A percentile compares a stretch with the other conserved stretches of the same genome.
Conservation (phyloP, 1,140 invertebrate species). For the Dolichoris vasculosae region DNA sequence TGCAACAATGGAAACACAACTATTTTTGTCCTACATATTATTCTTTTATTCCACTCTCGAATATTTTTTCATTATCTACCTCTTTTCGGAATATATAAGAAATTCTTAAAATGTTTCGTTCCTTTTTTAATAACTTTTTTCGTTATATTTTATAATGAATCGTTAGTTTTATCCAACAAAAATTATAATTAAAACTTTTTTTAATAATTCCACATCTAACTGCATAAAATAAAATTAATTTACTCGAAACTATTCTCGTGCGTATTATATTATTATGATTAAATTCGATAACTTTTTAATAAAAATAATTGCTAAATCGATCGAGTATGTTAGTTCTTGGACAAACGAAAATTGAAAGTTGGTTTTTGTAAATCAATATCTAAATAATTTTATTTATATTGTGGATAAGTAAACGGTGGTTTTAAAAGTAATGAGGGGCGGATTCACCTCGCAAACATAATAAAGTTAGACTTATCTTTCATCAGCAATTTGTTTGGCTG, state of each 20-base stretch:
- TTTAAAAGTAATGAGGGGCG: slow-evolving; percentile 21
- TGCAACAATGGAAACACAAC: background rate
- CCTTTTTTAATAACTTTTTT: background rate
- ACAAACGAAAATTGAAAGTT: background rate
- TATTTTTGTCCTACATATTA: background rate
- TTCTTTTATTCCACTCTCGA: background rate
- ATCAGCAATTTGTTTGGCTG: slow-evolving; percentile 1
- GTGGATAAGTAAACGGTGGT: slow-evolving; percentile 3
- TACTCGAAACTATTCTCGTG: no score
- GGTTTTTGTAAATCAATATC: slow-evolving; percentile 14
- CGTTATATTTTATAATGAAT: background rate
- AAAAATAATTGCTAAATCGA: background rate
- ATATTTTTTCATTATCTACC: background rate
- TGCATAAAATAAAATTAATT: no score
- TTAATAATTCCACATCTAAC: no score
- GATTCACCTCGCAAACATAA: background rate
- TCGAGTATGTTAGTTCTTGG: background rate
- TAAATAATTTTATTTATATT: slow-evolving; percentile 6
- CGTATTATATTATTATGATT: no score
- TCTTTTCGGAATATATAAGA: background rate
- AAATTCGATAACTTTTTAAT: background rate
- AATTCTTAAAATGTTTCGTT: background rate
- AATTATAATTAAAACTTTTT: background rate
- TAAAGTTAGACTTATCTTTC: slow-evolving; percentile 28
- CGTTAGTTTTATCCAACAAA: background rate